Evolutionary conservation across 2,888 invertebrate genomes (phyloP).

Genomic region (Cosmia pyralina): DNA sequence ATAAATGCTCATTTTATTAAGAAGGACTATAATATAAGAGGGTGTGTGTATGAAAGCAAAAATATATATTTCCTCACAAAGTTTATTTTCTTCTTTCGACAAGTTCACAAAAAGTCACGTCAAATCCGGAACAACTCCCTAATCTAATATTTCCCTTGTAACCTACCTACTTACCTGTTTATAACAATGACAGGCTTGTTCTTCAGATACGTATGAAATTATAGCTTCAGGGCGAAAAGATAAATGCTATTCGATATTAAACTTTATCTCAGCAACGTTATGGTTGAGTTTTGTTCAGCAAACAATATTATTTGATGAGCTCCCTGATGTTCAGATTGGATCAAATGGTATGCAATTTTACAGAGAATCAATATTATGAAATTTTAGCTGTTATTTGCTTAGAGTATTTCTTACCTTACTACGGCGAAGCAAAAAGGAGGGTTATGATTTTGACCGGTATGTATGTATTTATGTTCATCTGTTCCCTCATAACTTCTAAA

Average conservation of each 20-base stretch:
- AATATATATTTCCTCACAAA: neutral
- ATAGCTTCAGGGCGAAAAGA: constrained; percentile 43
- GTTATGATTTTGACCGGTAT: too few species aligned
- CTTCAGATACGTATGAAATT: constrained; percentile 43
- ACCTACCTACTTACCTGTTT: constrained; percentile 42
- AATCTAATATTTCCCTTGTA: constrained; percentile 47
- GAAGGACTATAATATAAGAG: too few species aligned
- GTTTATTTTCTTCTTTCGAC: neutral
- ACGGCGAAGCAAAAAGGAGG: too few species aligned
- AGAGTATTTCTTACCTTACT: too few species aligned
- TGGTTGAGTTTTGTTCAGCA: constrained; percentile 23
- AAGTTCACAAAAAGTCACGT: constrained; percentile 22
- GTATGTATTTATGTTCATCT: too few species aligned
- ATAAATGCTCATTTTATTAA: too few species aligned
- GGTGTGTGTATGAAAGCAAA: too few species aligned
- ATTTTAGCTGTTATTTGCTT: constrained; percentile 19
- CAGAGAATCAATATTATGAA: constrained; percentile 39
- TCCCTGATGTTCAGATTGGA: constrained; percentile 36
- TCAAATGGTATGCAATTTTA: constrained; percentile 50
- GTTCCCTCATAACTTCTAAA: too few species aligned
- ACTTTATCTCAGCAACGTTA: neutral
- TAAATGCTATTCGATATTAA: constrained; percentile 15
- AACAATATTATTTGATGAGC: constrained; percentile 33
- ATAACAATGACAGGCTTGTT: constrained; percentile 58
- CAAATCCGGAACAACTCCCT: constrained; percentile 27